Percentiles rank a stretch among this genome's conserved stretches.
These are phyloP conservation scores for Oryzias woworae DNA, from an alignment of 2,113 vertebrate species.

Conservation along the genomic window DNA sequence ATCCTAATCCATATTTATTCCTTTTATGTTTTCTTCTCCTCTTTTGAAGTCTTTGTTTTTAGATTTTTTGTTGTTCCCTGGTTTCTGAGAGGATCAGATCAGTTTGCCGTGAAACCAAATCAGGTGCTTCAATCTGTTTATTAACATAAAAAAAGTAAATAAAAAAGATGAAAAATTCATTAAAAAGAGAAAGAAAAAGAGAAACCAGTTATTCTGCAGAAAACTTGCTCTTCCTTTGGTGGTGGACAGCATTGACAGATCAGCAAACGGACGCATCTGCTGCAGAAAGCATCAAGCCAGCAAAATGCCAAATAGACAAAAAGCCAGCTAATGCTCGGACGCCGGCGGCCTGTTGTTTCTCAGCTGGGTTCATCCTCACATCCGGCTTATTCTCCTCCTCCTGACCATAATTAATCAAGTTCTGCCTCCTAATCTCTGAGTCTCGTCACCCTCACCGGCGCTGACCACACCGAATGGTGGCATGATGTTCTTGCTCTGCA, in stretches of 20 bases:
- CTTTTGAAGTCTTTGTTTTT: too few relatives aligned
- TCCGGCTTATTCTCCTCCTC: constrained; percentile 67
- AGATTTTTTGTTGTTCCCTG: too few relatives aligned
- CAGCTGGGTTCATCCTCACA: constrained; percentile 58
- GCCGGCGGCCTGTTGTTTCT: constrained; percentile 55
- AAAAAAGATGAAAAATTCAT: too few relatives aligned
- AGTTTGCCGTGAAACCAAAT: too few relatives aligned
- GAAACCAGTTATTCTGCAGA: too few relatives aligned
- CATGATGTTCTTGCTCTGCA: constrained; percentile 54
- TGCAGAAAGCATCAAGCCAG: constrained; percentile 42
- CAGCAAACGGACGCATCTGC: constrained; percentile 60
- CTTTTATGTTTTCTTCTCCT: not conserved
- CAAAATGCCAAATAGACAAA: constrained; percentile 58
- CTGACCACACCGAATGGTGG: constrained; percentile 49
- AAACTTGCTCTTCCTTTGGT: not conserved
- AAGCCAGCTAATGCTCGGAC: constrained; percentile 45
- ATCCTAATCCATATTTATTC: not conserved
- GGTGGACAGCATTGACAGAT: constrained; percentile 22
- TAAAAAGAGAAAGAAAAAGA: too few relatives aligned
- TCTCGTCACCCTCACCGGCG: constrained; percentile 57
- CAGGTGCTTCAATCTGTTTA: too few relatives aligned
- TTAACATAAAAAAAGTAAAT: too few relatives aligned
- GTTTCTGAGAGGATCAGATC: too few relatives aligned
- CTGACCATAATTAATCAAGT: constrained; percentile 73
- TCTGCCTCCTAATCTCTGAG: constrained; percentile 66